Evolutionary conservation across 2,113 vertebrate species (phyloP).

Genomic region (Phylloscopus trochiloides): DNA sequence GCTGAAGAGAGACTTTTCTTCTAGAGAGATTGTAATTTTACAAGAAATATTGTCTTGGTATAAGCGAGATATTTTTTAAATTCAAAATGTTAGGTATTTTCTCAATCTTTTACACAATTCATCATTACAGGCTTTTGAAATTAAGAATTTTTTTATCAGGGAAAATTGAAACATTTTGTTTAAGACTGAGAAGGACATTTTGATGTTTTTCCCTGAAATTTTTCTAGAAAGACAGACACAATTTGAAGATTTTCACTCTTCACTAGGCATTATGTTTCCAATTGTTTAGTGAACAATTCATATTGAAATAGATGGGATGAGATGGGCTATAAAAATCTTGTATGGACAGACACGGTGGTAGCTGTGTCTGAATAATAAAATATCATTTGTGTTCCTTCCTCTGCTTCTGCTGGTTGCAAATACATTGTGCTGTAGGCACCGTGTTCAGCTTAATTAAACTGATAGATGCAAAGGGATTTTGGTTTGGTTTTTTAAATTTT

Average conservation of each 20-base stretch:
- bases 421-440: not conserved
- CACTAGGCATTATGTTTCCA: not conserved
- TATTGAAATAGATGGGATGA: not conserved
- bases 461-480: not conserved
- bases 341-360: not conserved
- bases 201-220: not conserved
- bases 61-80: not conserved
- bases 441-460: not conserved
- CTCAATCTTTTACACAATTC: not conserved
- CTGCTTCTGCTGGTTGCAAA: not conserved
- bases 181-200: not conserved
- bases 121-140: not conserved
- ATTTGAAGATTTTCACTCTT: not conserved
- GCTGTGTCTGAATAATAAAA: not conserved
- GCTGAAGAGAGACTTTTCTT: not conserved
- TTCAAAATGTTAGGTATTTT: not conserved
- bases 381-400: not conserved
- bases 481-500: not conserved
- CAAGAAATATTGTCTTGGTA: not conserved
- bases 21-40: not conserved
- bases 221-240: not conserved
- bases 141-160: not conserved
- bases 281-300: not conserved
- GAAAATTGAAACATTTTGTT: not conserved
- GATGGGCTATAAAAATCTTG: not conserved